phyloP scores from a whole-genome alignment of 2,113 vertebrate species.

The Perca fluviatilis region DNA sequence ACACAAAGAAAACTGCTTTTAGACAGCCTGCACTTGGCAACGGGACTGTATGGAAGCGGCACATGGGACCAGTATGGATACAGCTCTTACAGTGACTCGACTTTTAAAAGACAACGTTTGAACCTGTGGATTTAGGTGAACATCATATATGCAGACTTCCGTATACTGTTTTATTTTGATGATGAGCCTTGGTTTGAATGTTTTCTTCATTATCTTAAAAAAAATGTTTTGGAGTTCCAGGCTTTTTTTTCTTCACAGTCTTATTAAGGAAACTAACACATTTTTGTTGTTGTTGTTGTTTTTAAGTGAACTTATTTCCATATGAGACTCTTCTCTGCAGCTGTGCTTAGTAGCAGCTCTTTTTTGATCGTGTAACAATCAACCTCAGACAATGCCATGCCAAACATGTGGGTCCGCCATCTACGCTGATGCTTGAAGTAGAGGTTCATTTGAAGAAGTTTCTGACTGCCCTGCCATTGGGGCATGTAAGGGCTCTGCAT shows the following conservation, averaged over 20 bases:
- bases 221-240: slow-evolving; percentile 1
- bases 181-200: slow-evolving; percentile 29
- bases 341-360: background rate
- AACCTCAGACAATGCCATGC: background rate
- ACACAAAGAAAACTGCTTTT: slow-evolving; percentile 73
- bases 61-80: slow-evolving; percentile 44
- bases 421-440: background rate
- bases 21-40: slow-evolving; percentile 44
- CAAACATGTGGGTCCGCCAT: background rate
- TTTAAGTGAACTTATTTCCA: slow-evolving; percentile 10
- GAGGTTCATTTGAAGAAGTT: background rate
- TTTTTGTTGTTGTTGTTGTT: slow-evolving; percentile 21
- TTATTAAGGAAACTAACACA: slow-evolving; percentile 31
- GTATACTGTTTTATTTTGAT: slow-evolving; percentile 34
- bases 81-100: slow-evolving; percentile 36
- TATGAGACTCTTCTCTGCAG: background rate
- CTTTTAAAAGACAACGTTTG: slow-evolving; percentile 28
- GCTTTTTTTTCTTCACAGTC: background rate
- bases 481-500: slow-evolving; percentile 38
- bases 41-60: slow-evolving; percentile 32
- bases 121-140: slow-evolving; percentile 66
- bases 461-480: background rate
- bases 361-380: background rate
- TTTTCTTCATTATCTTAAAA: slow-evolving; percentile 5
- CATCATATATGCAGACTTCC: slow-evolving; percentile 50